Percentiles rank a stretch among this genome's conserved stretches.
These are phyloP conservation scores for Cryptoprocta ferox DNA, from an alignment of 2,797 vertebrate species.

Conservation along the genomic window DNA sequence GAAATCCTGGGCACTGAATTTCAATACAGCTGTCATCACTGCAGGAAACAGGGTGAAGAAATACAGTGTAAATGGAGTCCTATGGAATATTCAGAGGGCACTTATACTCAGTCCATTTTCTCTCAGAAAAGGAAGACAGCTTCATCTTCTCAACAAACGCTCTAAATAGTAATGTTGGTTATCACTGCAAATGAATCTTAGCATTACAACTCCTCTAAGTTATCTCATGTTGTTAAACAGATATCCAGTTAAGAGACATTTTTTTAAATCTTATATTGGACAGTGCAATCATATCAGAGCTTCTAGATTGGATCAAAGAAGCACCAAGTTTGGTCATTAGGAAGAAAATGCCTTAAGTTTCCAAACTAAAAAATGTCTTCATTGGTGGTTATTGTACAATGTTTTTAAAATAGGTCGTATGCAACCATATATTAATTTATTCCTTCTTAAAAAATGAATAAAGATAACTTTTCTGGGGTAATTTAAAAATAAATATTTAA, in stretches of 20 bases:
- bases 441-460: neutral
- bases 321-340: neutral
- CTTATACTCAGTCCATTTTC: neutral
- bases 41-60: neutral
- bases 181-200: neutral
- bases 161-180: neutral
- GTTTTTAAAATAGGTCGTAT: neutral
- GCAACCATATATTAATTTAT: neutral
- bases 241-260: neutral
- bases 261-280: neutral
- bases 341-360: slow-evolving; percentile 9
- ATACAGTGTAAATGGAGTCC: neutral
- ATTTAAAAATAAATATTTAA: neutral
- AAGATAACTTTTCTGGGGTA: neutral
- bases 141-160: slow-evolving; percentile 1
- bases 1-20: neutral
- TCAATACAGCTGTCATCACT: neutral
- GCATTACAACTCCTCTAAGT: neutral
- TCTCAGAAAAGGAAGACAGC: neutral
- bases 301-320: neutral
- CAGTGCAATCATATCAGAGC: neutral
- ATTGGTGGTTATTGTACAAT: neutral
- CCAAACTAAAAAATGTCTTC: slow-evolving; percentile 24
- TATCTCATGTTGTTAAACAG: neutral
- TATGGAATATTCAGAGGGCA: neutral